Conservation (phyloP, 2,888 invertebrate species). For the Dione juno region DNA sequence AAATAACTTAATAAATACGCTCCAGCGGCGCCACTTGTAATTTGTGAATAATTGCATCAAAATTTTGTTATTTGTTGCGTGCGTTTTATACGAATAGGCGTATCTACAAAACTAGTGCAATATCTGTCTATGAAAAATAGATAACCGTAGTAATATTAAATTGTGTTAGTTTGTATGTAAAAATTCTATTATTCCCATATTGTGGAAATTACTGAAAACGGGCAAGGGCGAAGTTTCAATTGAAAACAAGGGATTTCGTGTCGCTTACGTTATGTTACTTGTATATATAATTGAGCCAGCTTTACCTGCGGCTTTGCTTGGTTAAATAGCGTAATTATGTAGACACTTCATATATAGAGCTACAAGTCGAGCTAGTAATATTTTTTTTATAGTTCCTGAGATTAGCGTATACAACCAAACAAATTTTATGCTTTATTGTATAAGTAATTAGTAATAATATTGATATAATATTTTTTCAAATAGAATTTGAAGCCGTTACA, state of each 20-base stretch:
- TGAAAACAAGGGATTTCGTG: background rate
- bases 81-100: slow-evolving; percentile 4
- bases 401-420: too few relatives aligned
- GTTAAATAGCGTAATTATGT: too few relatives aligned
- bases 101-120: background rate
- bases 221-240: background rate
- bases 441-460: too few relatives aligned
- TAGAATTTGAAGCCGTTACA: too few relatives aligned
- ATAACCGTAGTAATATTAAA: background rate
- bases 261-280: too few relatives aligned
- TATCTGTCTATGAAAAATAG: background rate
- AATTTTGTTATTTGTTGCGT: slow-evolving; percentile 16
- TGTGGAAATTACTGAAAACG: background rate
- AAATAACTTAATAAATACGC: slow-evolving; percentile 41
- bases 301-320: too few relatives aligned
- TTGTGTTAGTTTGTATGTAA: background rate
- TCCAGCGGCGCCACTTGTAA: slow-evolving; percentile 38
- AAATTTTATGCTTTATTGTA: too few relatives aligned
- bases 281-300: too few relatives aligned
- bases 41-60: slow-evolving; percentile 40
- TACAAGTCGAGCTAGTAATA: too few relatives aligned
- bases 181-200: background rate
- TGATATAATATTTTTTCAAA: too few relatives aligned
- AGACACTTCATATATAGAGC: too few relatives aligned
- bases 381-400: too few relatives aligned